Conservation (phyloP, 2,113 vertebrate genomes). For the Rhizomys pruinosus region DNA sequence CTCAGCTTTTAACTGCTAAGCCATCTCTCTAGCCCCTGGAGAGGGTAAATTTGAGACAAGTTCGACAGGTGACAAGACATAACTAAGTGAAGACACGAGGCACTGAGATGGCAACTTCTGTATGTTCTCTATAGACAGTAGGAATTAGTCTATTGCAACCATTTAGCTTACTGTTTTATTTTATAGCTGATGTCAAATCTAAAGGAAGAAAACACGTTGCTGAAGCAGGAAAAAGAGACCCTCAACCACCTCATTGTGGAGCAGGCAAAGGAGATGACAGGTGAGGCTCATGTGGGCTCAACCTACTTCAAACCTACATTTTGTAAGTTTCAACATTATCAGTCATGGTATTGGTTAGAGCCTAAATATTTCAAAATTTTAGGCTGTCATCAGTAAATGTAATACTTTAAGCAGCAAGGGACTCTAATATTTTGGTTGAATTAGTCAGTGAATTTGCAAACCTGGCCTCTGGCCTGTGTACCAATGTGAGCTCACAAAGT, state of each 20-base stretch:
- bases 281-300: slow-evolving; percentile 78
- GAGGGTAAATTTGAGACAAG: background rate
- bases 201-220: slow-evolving; percentile 93
- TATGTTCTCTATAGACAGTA: background rate
- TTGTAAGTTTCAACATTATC: background rate
- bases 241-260: slow-evolving; percentile 94
- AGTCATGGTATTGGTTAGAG: background rate
- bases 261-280: slow-evolving; percentile 96
- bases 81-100: slow-evolving; percentile 1
- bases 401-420: background rate
- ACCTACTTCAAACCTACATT: background rate
- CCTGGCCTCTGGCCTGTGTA: background rate
- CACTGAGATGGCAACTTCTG: background rate
- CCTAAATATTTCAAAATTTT: slow-evolving; percentile 30
- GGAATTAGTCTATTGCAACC: background rate
- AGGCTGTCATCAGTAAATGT: slow-evolving; percentile 19
- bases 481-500: background rate
- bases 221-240: slow-evolving; percentile 97
- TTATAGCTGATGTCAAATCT: slow-evolving; percentile 93
- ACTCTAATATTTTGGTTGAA: slow-evolving; percentile 42
- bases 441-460: slow-evolving; percentile 21
- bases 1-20: no score
- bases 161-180: slow-evolving; percentile 51
- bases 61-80: background rate
- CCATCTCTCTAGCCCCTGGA: background rate